Conservation (phyloP, 2,113 vertebrate species). For the Grallaria varia region DNA sequence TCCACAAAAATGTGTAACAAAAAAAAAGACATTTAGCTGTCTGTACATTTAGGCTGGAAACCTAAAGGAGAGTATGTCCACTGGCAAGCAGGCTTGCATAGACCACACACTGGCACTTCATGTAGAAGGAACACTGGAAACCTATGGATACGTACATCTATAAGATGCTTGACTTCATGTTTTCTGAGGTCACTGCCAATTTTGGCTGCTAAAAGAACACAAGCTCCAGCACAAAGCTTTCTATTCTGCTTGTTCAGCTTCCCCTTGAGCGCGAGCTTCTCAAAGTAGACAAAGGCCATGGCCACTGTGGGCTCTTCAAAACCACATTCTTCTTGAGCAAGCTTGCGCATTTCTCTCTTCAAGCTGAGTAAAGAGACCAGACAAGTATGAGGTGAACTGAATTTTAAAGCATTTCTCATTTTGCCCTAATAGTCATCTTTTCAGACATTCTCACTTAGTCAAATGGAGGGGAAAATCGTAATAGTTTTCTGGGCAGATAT, state of each 20-base stretch:
- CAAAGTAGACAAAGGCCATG: constrained; percentile 99
- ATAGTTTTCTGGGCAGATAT: not conserved
- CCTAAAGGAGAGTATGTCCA: not conserved
- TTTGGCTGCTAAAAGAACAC: constrained; percentile 94
- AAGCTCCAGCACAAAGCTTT: constrained; percentile 95
- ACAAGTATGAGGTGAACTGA: not conserved
- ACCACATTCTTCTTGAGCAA: constrained; percentile 92
- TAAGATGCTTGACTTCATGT: constrained; percentile 95
- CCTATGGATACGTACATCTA: constrained; percentile 84
- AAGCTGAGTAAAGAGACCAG: constrained; percentile 75
- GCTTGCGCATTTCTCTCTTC: constrained; percentile 95
- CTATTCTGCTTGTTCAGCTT: constrained; percentile 99
- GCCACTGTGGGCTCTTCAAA: constrained; percentile 95
- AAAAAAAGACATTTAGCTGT: not conserved
- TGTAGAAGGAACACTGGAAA: not conserved
- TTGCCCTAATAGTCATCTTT: not conserved
- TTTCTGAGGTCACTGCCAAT: constrained; percentile 97
- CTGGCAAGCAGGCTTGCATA: not conserved
- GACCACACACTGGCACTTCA: not conserved
- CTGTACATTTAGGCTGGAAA: not conserved
- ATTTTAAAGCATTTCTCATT: not conserved
- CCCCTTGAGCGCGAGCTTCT: constrained; percentile 96
- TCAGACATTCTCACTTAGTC: not conserved
- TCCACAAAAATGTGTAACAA: not conserved
- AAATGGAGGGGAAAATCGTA: not conserved